These are phyloP conservation scores for Pocota personata DNA, from an alignment of 2,888 invertebrate genomes.

Conservation along the genomic window DNA sequence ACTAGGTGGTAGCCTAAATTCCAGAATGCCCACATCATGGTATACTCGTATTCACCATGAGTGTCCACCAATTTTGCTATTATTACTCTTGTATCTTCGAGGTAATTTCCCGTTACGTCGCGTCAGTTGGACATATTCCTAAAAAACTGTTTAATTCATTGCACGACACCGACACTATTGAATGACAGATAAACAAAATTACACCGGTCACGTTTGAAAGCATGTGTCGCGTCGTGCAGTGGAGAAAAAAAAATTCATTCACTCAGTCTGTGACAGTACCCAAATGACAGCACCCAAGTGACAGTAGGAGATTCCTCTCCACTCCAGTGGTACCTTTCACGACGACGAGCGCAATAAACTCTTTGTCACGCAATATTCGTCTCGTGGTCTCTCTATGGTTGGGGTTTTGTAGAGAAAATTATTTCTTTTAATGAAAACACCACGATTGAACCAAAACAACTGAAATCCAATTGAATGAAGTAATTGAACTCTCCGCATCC, in stretches of 20 bases:
- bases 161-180: constrained; percentile 59
- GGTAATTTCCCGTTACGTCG: constrained; percentile 44
- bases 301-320: constrained; percentile 52
- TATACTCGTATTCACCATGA: constrained; percentile 4
- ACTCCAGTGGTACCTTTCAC: constrained; percentile 29
- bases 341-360: constrained; percentile 47
- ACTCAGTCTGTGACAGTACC: no score
- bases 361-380: constrained; percentile 63
- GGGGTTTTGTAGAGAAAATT: neutral
- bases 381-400: neutral
- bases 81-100: constrained; percentile 16
- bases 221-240: constrained; percentile 54
- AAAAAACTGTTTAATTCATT: constrained; percentile 50
- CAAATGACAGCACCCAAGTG: constrained; percentile 49
- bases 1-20: constrained; percentile 65
- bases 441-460: constrained; percentile 30
- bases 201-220: constrained; percentile 67
- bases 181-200: constrained; percentile 63
- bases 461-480: constrained; percentile 36
- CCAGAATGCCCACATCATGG: constrained; percentile 18
- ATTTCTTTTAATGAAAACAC: constrained; percentile 12
- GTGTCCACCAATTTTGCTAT: constrained; percentile 28
- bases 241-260: constrained; percentile 1
- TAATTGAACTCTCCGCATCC: constrained; percentile 32
- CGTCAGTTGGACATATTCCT: neutral